Conservation (phyloP, 2,113 vertebrate genomes). For the Ophthalmolycus amberensis region DNA sequence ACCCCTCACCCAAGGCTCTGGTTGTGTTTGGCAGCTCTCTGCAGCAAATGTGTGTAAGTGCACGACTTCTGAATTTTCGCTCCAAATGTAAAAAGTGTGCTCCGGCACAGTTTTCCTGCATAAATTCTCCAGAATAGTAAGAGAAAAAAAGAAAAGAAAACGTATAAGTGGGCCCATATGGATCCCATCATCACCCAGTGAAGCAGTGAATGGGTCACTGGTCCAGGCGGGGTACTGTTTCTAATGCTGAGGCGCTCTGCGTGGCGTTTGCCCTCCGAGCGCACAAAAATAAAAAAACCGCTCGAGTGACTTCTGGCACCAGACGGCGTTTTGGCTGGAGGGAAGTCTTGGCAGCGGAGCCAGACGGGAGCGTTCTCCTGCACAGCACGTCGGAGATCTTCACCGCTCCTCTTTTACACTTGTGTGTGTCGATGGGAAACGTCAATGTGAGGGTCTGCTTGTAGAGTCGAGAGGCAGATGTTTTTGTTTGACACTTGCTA, state of each 20-base stretch:
- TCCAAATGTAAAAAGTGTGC: constrained; percentile 4
- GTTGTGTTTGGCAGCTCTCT: constrained; percentile 24
- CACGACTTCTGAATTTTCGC: constrained; percentile 22
- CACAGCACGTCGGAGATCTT: constrained; percentile 63
- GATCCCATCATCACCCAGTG: constrained; percentile 60
- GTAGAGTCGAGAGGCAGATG: constrained; percentile 20
- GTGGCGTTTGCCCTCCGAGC: constrained; percentile 27
- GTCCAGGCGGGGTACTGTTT: constrained; percentile 51
- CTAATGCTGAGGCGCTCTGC: constrained; percentile 34
- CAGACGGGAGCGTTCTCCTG: constrained; percentile 63
- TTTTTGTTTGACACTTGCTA: constrained; percentile 51
- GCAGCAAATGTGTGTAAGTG: constrained; percentile 24
- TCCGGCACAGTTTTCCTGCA: constrained; percentile 28
- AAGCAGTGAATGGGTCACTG: constrained; percentile 60
- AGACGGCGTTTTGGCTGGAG: constrained; percentile 48
- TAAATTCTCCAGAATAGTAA: constrained; percentile 20
- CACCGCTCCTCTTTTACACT: constrained; percentile 43
- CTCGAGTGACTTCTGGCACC: constrained; percentile 71
- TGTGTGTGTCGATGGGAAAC: constrained; percentile 42
- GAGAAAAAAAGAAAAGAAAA: neutral
- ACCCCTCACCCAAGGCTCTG: neutral
- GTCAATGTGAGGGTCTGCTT: constrained; percentile 25
- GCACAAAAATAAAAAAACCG: constrained; percentile 26
- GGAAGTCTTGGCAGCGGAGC: constrained; percentile 58
- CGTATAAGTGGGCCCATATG: constrained; percentile 62